Evolutionary conservation across 2,888 invertebrate genomes (phyloP), one percentile per base, ranked within the genome.

Genomic region (Rhagonycha lutea): DNA sequence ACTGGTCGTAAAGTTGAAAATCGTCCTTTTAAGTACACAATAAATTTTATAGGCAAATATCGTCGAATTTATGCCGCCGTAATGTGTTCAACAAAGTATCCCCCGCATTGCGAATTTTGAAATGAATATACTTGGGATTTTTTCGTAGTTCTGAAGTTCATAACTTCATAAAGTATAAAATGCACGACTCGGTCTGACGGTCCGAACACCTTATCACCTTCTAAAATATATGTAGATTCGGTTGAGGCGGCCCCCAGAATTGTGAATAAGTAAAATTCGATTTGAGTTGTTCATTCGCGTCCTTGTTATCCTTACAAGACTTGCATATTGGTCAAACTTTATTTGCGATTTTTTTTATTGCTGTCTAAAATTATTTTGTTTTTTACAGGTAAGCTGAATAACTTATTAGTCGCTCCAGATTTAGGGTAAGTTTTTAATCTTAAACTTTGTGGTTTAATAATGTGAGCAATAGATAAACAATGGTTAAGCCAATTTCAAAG

Each of bases 201-300:
- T 74, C 80, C 83, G 81, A 80, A 82, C 84, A 84, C 84, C 85
- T 85, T 83, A 81, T 78, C 80, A 82, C 82, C 82, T 81, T 79
- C 78, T 81, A 84, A 86, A 87, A 87, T 87, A 82, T 87, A 87
- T 86, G 86, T 86, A 87, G 86, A 87, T 87, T 87, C 78, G 80
- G 79, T 82, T 79, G 82, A 81, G 83, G 83, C 84, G 81, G 82
- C 81, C 26, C 83, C 79, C 77, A 79, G 84, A 85, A 84, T 85
- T 84, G 84, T 84, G 85, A 86, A 84, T 86, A 85, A 84, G 84
- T 83, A 85, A 86, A 87, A 87, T 86, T 86, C 85, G 86, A 87
- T 87, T 87, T 86, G 83, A 85, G 85, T 85, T 86, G 86, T 87
- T 86, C 86, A 84, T 85, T 84, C 84, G 80, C 79, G 76, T 83